Evolutionary conservation across 2,888 invertebrate genomes (phyloP), one percentile per base, ranked within the genome.

Genomic region (Nyleta sp.): DNA sequence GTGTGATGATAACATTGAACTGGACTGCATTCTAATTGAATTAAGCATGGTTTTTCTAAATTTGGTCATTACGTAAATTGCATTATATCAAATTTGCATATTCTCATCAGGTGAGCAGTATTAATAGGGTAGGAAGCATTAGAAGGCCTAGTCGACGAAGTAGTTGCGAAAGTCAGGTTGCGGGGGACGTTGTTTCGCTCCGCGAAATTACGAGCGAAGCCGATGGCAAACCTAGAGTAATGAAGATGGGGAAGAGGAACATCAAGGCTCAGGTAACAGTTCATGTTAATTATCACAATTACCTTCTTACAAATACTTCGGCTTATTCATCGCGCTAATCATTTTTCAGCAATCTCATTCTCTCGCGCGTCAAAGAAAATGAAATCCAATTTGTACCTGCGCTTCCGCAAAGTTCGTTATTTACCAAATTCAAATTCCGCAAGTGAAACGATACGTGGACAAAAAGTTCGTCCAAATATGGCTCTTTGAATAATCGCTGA

Each of bases 171-270:
- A 91, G 88, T 81, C 92, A 92, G 77, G 88, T 89, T 71, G 87
- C 88, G 22, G 89, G 89, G 10, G 92, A 91, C 78, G 86, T 87
- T 46, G 85, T 88, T 71, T 89, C 89, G 48, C 83, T 89, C 35
- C 89, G 91, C 38, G 92, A 92, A 83, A 88, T 91, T 42, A 28
- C 90, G 92, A 70, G 13, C 31, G 77, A 65, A 28, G 76, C 91
- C 92, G 42, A 93, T 91, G 72, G 92, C 88, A 64, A 92, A 91
- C 82, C 92, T 90, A 82, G 93, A 91, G 85, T 88, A 20, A 92
- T 94, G 82, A 93, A 95, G 84, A 96, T 97, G 95, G 96, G 97
- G 24, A 96, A 96, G 86, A 93, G 97, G 73, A 97, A 97, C 89
- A 96, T 97, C 78, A 97, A 97, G 90, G 96, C 96, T 2, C 95